These are phyloP conservation scores for Hylyphantes graminicola DNA, from an alignment of 1,140 invertebrate species.

Conservation along the genomic window DNA sequence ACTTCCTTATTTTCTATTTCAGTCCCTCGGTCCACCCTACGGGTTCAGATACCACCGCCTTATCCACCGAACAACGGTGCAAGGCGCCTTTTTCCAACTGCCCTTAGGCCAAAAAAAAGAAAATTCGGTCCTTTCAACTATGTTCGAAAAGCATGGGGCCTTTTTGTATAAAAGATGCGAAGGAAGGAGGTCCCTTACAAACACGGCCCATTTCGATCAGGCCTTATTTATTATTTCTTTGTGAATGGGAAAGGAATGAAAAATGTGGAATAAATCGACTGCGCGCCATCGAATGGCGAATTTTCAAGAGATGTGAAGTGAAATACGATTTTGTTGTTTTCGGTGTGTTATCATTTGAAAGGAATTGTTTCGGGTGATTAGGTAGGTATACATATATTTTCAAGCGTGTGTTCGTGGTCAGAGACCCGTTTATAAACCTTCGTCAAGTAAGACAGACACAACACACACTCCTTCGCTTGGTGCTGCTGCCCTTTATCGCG, in stretches of 20 bases:
- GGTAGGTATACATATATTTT: too few species aligned
- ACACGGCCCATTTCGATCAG: neutral
- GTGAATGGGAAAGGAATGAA: conserved; percentile 28
- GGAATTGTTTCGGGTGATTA: too few species aligned
- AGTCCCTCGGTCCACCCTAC: neutral
- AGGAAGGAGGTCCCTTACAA: conserved; percentile 19
- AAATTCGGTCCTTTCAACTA: neutral
- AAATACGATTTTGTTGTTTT: too few species aligned
- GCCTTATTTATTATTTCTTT: conserved; percentile 47
- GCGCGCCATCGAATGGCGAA: neutral
- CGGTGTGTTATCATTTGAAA: too few species aligned
- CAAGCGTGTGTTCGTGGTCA: too few species aligned
- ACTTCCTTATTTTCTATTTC: neutral
- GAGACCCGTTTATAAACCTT: too few species aligned
- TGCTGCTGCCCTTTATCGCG: too few species aligned
- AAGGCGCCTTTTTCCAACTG: conserved; percentile 11
- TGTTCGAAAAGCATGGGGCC: conserved; percentile 3
- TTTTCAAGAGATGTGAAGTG: too few species aligned
- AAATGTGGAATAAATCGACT: conserved; percentile 43
- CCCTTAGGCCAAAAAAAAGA: conserved; percentile 11
- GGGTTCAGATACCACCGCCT: neutral
- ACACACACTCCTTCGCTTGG: too few species aligned
- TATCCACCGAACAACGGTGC: neutral
- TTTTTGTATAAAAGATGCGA: neutral
- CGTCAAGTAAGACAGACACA: too few species aligned